Base-by-base conservation (phyloP, 2,888 invertebrate species). In the Patella pellucida region DNA sequence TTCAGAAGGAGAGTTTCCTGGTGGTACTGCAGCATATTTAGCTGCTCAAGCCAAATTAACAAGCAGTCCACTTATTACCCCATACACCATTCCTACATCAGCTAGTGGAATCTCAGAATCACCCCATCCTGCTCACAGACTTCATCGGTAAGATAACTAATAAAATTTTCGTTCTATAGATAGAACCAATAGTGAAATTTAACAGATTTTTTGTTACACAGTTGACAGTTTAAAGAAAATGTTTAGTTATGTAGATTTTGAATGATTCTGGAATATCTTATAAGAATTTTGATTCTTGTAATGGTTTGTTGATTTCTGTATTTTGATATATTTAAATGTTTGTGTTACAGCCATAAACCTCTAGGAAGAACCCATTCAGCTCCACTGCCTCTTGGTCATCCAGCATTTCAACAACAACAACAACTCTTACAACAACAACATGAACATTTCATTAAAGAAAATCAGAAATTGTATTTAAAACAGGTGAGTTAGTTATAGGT, bases 321-420 rank as follows among this genome's bases (percentile, higher is more conserved):
- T 7, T 41, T 41, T 7, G 9, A 41, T 41, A 9, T 41, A 9
- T 41, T 41, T 7, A 9, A 41, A 41, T 41, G 4, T 68, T 14
- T 56, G 14, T 14, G 41, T 81, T 93, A 93, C 92, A 95, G 94
- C 72, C 81, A 95, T 87, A 92, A 96, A 73, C 96, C 96, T 52
- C 93, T 97, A 85, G 96, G 97, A 77, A 94, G 98, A 89, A 98
- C 98, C 77, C 97, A 98, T 92, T 97, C 97, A 69, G 97, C 97
- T 3, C 97, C 97, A 1, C 92, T 97, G 84, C 96, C 96, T 50
- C 92, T 97, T 75, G 97, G 97, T 1, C 96, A 97, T 92, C 96
- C 97, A 41, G 94, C 96, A 93, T 93, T 97, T 75, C 92, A 91
- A 82, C 89, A 87, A 74, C 86, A 87, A 72, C 85, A 83, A 68